These are phyloP conservation scores for Lerema accius DNA, from an alignment of 1,140 invertebrate genomes.

Conservation along the genomic window DNA sequence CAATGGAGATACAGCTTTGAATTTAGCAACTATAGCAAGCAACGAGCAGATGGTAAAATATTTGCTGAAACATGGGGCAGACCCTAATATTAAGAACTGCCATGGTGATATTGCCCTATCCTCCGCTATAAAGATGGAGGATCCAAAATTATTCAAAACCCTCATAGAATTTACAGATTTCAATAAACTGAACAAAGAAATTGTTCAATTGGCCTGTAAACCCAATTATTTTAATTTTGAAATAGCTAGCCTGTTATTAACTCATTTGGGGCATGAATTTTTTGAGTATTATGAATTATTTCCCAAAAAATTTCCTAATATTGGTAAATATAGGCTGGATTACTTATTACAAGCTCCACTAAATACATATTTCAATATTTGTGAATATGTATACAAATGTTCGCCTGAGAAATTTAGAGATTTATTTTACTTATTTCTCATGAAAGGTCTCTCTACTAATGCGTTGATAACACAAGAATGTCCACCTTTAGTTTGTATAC, in stretches of 20 bases:
- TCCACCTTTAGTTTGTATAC: conserved; percentile 77
- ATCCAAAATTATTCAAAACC: conserved; percentile 59
- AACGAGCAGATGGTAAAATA: conserved; percentile 63
- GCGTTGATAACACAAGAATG: conserved; percentile 67
- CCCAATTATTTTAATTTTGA: conserved; percentile 75
- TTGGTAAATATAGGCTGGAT: conserved; percentile 54
- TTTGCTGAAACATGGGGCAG: conserved; percentile 67
- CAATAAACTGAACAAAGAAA: conserved; percentile 61
- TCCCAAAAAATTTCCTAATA: conserved; percentile 59
- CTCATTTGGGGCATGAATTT: conserved; percentile 68
- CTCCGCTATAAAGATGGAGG: conserved; percentile 59
- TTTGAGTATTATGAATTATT: conserved; percentile 69
- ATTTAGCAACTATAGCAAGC: conserved; percentile 60
- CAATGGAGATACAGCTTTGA: conserved; percentile 68
- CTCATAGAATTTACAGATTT: conserved; percentile 61
- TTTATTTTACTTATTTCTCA: conserved; percentile 71
- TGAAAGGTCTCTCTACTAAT: conserved; percentile 69
- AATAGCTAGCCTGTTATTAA: conserved; percentile 64
- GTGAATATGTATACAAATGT: conserved; percentile 75
- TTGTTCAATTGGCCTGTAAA: conserved; percentile 72
- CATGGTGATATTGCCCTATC: conserved; percentile 62
- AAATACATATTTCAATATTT: conserved; percentile 72
- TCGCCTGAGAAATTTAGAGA: conserved; percentile 66
- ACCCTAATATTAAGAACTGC: conserved; percentile 64
- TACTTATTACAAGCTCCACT: conserved; percentile 69